Evolutionary conservation across 2,888 invertebrate genomes (phyloP), one percentile per base, ranked within the genome.

Genomic region (Trichogramma evanescens): DNA sequence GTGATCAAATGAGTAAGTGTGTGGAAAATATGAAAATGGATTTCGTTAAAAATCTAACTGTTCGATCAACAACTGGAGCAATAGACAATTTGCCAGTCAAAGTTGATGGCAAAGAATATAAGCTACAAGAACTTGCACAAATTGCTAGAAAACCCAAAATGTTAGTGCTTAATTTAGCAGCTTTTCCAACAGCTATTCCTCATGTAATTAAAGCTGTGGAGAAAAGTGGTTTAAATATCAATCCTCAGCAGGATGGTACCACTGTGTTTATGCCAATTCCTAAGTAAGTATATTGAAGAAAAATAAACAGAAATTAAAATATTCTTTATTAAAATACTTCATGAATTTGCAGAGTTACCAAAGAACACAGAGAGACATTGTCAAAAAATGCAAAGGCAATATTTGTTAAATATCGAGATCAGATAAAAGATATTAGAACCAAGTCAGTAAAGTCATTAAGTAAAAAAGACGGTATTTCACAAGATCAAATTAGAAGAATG

Each of bases 211-310:
- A 87, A 72, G 86, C 91, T 2, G 83, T 97, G 53, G 79, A 82
- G 57, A 84, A 84, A 45, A 93, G 93, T 62, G 94, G 95, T 7
- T 85, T 96, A 82, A 94, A 94, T 77, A 80, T 96, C 58, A 95
- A 93, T 80, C 94, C 95, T 0, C 95, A 96, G 74, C 94, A 95
- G 77, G 96, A 97, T 74, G 95, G 95, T 38, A 94, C 93, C 1
- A 91, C 90, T 2, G 78, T 97, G 53, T 95, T 86, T 77, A 83
- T 97, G 56, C 91, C 93, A 45, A 84, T 95, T 66, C 94, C 95
- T 8, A 95, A 93, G 88, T 88, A 81, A 81, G 80, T 72, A 48
- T 46, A 6, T 59, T 53, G 41, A 5, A 40, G 8, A 50, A 9
- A 6, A 41, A 44, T 54, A 13, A 7, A 48, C 26, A 56, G 8